Conservation (phyloP, 2,888 invertebrate genomes). For the Podabrus alpinus region DNA sequence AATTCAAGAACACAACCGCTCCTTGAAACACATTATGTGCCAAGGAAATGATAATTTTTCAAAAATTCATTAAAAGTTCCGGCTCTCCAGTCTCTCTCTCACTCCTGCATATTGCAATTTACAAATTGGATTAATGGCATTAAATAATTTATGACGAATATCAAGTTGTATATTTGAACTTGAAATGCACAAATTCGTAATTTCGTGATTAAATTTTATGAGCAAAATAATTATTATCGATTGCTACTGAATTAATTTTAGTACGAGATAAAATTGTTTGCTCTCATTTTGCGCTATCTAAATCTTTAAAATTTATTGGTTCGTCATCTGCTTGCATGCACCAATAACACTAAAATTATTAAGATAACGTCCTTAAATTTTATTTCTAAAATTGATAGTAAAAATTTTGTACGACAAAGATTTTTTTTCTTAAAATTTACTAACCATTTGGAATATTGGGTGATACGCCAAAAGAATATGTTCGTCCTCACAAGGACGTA, state of each 20-base stretch:
- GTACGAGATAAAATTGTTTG: neutral
- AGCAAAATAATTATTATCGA: neutral
- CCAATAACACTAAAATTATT: neutral
- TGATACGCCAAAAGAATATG: neutral
- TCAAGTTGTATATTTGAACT: neutral
- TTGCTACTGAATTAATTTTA: neutral
- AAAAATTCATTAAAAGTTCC: neutral
- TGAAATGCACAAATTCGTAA: neutral
- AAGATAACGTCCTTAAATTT: neutral
- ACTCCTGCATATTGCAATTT: too few species aligned
- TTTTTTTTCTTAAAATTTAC: neutral
- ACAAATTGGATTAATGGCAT: neutral
- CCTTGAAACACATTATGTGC: neutral
- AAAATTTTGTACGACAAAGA: too few species aligned
- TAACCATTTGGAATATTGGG: neutral
- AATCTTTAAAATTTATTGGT: neutral
- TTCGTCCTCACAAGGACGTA: conserved; percentile 2
- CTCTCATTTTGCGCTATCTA: neutral
- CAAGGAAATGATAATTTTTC: neutral
- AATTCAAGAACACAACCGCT: neutral
- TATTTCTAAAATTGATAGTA: too few species aligned
- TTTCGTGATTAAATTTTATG: neutral
- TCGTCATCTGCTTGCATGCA: neutral
- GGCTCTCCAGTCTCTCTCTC: too few species aligned
- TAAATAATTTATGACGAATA: neutral